These are phyloP conservation scores for Cephus runcator DNA, from an alignment of 2,888 invertebrate species.

Conservation along the genomic window DNA sequence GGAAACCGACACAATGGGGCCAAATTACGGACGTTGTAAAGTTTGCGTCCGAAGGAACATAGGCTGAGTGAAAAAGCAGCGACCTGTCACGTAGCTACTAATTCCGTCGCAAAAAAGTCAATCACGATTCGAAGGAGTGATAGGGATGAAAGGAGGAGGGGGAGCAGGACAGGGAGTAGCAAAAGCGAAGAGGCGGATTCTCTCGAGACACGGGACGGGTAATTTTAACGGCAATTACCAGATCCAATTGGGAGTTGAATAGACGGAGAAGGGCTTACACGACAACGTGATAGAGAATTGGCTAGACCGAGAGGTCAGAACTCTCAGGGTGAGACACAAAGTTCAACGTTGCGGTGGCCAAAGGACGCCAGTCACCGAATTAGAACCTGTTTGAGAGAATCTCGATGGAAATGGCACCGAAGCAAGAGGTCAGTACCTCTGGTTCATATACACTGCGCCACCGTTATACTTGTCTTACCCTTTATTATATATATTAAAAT, in stretches of 20 bases:
- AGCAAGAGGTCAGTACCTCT: not conserved
- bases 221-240: constrained; percentile 54
- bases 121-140: constrained; percentile 9
- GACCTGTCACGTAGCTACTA: constrained; percentile 4
- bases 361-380: constrained; percentile 14
- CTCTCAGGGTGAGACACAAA: constrained; percentile 7
- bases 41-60: not conserved
- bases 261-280: constrained; percentile 46
- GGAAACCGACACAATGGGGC: not conserved
- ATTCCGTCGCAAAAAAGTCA: constrained; percentile 8
- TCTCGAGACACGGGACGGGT: constrained; percentile 32
- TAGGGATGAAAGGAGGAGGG: constrained; percentile 19
- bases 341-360: constrained; percentile 11
- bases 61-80: not conserved
- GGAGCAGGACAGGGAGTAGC: constrained; percentile 15
- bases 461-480: not conserved
- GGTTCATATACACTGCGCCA: no score
- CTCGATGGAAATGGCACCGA: not conserved
- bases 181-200: constrained; percentile 11
- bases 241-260: constrained; percentile 54
- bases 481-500: not conserved
- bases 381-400: constrained; percentile 1
- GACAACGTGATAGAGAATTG: constrained; percentile 21
- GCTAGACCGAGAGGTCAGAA: constrained; percentile 10
- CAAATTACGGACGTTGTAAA: not conserved